A percentile compares a stretch with the other conserved stretches of the same genome.
Evolutionary conservation across 2,113 vertebrate species (phyloP).

Genomic region (Hippocampus zosterae): DNA sequence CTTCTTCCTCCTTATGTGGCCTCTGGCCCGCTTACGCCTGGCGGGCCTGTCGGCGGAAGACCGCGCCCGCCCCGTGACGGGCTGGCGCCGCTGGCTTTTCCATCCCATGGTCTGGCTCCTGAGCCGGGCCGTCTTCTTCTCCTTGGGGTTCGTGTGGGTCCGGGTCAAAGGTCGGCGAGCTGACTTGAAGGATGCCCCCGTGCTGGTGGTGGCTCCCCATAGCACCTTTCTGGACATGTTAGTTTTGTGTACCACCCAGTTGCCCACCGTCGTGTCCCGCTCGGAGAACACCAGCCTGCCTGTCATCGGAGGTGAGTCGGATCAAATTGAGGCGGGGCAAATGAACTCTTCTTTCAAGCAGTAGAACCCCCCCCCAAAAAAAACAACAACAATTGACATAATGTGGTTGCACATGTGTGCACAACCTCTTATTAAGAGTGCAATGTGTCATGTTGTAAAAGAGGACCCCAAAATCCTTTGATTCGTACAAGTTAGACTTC

Average conservation of each 20-base stretch:
- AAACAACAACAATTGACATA: too few relatives aligned
- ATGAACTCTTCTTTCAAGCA: too few relatives aligned
- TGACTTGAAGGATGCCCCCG: constrained; percentile 74
- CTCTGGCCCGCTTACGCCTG: constrained; percentile 74
- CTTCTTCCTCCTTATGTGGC: constrained; percentile 81
- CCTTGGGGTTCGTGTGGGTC: constrained; percentile 79
- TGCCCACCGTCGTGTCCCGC: constrained; percentile 82
- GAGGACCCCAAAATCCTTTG: too few relatives aligned
- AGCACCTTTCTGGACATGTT: constrained; percentile 84
- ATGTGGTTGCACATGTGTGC: too few relatives aligned
- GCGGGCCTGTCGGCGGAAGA: constrained; percentile 74
- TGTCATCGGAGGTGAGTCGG: constrained; percentile 82
- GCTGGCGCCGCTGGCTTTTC: constrained; percentile 76
- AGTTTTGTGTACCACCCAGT: constrained; percentile 70
- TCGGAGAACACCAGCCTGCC: constrained; percentile 81
- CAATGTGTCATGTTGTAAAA: too few relatives aligned
- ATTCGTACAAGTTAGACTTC: too few relatives aligned
- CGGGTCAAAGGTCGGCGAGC: constrained; percentile 79
- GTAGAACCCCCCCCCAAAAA: too few relatives aligned
- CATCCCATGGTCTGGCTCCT: constrained; percentile 68
- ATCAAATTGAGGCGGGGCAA: not conserved
- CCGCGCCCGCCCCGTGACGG: constrained; percentile 67
- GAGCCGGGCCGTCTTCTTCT: constrained; percentile 78
- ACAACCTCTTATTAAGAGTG: too few relatives aligned
- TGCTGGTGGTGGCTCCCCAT: constrained; percentile 85